These are phyloP conservation scores for Metopolophium dirhodum DNA, from an alignment of 1,140 invertebrate species.

Conservation along the genomic window DNA sequence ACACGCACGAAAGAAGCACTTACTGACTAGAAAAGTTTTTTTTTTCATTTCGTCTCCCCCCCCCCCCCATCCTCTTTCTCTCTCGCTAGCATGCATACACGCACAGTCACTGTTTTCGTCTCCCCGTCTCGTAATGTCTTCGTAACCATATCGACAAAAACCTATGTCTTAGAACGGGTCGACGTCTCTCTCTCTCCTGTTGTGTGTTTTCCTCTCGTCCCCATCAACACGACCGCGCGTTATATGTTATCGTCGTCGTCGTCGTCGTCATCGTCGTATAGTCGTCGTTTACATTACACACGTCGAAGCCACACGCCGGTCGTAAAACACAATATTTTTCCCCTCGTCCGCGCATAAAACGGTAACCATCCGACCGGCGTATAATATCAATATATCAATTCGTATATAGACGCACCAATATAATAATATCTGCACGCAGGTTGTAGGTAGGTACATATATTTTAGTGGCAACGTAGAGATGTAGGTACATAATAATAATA, in stretches of 20 bases:
- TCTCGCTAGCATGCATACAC: neutral
- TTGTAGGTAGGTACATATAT: neutral
- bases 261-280: neutral
- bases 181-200: neutral
- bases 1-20: neutral
- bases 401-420: neutral
- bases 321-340: slow-evolving; percentile 17
- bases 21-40: slow-evolving; percentile 40
- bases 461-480: neutral
- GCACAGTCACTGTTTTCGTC: neutral
- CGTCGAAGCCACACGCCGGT: slow-evolving; percentile 20
- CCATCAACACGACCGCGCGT: slow-evolving; percentile 5
- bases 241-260: neutral
- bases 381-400: neutral
- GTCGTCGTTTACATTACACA: slow-evolving; percentile 12
- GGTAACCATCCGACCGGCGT: neutral
- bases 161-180: slow-evolving; percentile 8
- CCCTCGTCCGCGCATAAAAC: neutral
- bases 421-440: neutral
- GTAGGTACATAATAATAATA: neutral
- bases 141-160: slow-evolving; percentile 1
- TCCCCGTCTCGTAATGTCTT: neutral
- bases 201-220: neutral
- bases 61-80: neutral
- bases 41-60: neutral